Conservation (phyloP, 2,888 invertebrate genomes). For the Gryllus longicercus region DNA sequence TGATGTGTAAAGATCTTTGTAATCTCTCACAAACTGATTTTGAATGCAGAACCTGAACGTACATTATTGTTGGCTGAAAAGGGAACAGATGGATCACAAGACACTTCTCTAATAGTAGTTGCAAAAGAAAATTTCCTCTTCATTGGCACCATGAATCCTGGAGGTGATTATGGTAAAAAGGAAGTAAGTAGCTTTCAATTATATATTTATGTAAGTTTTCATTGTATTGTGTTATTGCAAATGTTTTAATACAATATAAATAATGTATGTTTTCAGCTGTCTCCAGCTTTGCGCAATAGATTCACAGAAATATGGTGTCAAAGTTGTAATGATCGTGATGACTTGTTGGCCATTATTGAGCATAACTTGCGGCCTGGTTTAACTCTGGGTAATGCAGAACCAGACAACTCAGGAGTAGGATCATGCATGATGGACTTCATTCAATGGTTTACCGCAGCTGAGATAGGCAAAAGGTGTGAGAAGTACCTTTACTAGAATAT, state of each 20-base stretch:
- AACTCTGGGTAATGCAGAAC: conserved; percentile 54
- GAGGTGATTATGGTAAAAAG: conserved; percentile 98
- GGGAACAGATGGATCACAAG: conserved; percentile 66
- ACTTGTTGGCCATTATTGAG: conserved; percentile 75
- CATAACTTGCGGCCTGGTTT: conserved; percentile 66
- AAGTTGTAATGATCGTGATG: conserved; percentile 65
- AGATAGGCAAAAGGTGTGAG: conserved; percentile 61
- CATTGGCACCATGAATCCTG: conserved; percentile 98
- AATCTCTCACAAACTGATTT: no score
- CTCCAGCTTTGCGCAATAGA: conserved; percentile 93
- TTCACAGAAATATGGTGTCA: conserved; percentile 99
- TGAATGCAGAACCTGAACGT: conserved; percentile 74
- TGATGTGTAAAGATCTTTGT: no score
- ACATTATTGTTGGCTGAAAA: conserved; percentile 89
- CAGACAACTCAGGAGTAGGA: conserved; percentile 60
- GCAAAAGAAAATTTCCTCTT: conserved; percentile 77
- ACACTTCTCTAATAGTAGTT: conserved; percentile 51
- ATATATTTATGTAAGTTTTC: background rate
- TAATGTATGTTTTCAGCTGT: conserved; percentile 55
- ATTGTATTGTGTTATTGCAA: background rate
- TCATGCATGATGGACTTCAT: conserved; percentile 74
- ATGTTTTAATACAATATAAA: background rate
- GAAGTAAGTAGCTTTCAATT: conserved; percentile 56
- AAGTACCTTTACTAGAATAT: background rate
- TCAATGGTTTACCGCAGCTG: conserved; percentile 67